Percentiles rank a stretch among this genome's conserved stretches.
Conservation (phyloP, 2,113 vertebrate genomes). For the Pogona vitticeps region DNA sequence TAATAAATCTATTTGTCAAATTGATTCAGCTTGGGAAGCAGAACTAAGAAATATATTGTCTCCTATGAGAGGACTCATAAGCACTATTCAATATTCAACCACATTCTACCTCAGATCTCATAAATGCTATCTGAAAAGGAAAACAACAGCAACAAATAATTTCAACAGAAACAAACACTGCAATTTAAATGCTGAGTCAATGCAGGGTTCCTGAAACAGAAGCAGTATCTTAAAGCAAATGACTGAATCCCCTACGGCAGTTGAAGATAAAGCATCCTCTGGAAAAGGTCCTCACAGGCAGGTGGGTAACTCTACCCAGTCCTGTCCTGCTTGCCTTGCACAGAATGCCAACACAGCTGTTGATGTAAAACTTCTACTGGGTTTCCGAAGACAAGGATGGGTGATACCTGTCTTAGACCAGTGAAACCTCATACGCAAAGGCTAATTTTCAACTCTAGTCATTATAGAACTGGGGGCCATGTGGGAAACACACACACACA, state of each 20-base stretch:
- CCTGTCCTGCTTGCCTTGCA: background rate
- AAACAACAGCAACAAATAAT: too few relatives aligned
- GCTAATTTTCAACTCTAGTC: too few relatives aligned
- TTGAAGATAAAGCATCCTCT: background rate
- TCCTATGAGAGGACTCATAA: background rate
- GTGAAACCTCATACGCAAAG: too few relatives aligned
- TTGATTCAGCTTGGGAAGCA: background rate
- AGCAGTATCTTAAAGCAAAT: background rate
- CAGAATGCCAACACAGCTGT: background rate
- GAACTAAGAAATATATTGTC: background rate
- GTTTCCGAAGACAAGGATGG: too few relatives aligned
- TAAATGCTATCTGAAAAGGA: background rate
- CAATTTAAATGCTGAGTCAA: background rate
- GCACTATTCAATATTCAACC: background rate
- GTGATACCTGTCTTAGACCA: too few relatives aligned
- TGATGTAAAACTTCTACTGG: background rate
- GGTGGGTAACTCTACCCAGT: background rate
- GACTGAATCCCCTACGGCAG: background rate
- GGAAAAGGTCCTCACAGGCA: background rate
- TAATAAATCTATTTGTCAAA: background rate
- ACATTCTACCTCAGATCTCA: background rate
- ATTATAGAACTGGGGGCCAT: too few relatives aligned
- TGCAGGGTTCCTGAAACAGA: background rate
- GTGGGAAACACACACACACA: too few relatives aligned
- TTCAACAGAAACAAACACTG: background rate